phyloP scores from a whole-genome alignment of 37 sponge, comb jelly and placozoan species.

The Chondrilla cf. caribensis region DNA sequence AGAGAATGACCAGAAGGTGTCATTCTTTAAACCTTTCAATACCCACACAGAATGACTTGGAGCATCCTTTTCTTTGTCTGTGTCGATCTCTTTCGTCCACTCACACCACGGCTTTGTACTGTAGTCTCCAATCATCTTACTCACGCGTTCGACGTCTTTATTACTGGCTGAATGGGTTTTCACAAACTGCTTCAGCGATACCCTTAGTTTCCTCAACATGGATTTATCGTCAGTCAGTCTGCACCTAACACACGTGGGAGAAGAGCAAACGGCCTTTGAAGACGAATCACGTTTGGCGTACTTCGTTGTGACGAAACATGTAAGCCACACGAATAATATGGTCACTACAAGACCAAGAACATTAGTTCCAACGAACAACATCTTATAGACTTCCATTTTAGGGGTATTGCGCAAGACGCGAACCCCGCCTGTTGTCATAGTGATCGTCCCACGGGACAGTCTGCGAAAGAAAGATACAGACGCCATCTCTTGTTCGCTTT shows the following conservation, averaged over 20 bases:
- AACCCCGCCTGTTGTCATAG: too few species aligned
- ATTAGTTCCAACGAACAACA: neutral
- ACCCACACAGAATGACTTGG: slow-evolving; percentile 28
- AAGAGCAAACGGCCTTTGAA: neutral
- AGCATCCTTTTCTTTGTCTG: neutral
- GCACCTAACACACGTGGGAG: slow-evolving; percentile 9
- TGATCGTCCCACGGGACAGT: too few species aligned
- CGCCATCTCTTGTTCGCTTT: too few species aligned
- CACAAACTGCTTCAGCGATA: neutral
- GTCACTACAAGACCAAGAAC: neutral
- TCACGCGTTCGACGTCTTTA: neutral
- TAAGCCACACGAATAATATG: neutral
- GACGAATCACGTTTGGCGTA: neutral
- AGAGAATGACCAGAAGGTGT: slow-evolving; percentile 24
- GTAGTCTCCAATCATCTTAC: neutral
- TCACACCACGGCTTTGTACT: neutral
- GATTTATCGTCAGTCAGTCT: slow-evolving; percentile 1
- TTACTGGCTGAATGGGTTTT: neutral
- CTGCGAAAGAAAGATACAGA: too few species aligned
- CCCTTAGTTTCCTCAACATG: too few species aligned
- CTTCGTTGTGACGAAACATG: neutral
- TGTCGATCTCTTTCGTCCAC: neutral
- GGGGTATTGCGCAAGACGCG: neutral
- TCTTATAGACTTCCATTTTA: neutral
- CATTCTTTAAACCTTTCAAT: slow-evolving; percentile 25